phyloP scores from a whole-genome alignment of 2,797 vertebrate genomes.

The Sebastes ruberrimus region DNA sequence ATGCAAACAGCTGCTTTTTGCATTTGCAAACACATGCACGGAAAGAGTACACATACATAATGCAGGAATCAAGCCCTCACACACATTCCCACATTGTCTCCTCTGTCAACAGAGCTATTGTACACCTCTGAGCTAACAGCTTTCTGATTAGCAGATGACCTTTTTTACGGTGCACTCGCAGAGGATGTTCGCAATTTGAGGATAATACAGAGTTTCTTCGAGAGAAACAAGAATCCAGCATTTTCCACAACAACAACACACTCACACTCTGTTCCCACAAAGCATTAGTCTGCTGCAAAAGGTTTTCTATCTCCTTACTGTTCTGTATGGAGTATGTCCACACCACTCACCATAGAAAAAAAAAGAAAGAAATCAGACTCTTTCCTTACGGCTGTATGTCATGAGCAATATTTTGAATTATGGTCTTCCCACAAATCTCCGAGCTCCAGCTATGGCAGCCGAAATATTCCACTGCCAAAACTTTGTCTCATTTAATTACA shows the following conservation, averaged over 20 bases:
- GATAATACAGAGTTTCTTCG: not conserved
- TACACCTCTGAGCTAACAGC: not conserved
- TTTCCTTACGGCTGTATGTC: not conserved
- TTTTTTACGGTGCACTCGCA: constrained; percentile 11
- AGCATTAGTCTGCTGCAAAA: not conserved
- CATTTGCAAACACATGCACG: constrained; percentile 6
- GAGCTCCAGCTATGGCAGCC: not conserved
- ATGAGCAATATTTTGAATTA: constrained; percentile 19
- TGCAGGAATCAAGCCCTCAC: not conserved
- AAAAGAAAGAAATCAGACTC: not conserved
- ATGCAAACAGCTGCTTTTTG: constrained; percentile 1
- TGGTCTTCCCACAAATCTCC: constrained; percentile 23
- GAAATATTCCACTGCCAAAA: constrained; percentile 25
- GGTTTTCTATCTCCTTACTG: not conserved
- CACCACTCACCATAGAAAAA: not conserved
- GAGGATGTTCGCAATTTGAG: not conserved
- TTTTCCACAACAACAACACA: not conserved
- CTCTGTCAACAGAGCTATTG: constrained; percentile 24
- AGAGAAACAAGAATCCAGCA: not conserved
- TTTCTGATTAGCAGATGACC: constrained; percentile 39
- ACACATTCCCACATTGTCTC: constrained; percentile 5
- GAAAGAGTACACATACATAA: constrained; percentile 7
- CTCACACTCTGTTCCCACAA: not conserved
- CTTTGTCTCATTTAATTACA: constrained; percentile 43
- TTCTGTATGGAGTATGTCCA: not conserved